These are phyloP conservation scores for Temnothorax rugatulus DNA, from an alignment of 2,888 invertebrate species.

Conservation along the genomic window DNA sequence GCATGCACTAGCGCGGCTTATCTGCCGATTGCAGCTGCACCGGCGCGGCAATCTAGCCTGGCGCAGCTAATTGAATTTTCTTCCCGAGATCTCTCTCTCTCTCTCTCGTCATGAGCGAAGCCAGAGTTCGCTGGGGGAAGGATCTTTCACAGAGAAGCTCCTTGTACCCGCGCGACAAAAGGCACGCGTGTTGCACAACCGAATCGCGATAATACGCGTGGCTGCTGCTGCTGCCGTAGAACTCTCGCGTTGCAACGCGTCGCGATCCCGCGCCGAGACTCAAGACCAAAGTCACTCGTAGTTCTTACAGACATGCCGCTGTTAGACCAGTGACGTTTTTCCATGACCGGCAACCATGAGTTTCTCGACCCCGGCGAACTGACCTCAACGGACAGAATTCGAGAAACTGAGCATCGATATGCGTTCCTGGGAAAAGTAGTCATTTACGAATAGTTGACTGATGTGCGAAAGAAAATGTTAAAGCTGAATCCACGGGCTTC, in stretches of 20 bases:
- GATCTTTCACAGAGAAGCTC: slow-evolving; percentile 75
- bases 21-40: slow-evolving; percentile 74
- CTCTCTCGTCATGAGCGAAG: slow-evolving; percentile 57
- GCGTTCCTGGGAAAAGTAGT: not conserved
- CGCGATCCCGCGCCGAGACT: slow-evolving; percentile 43
- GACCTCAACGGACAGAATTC: slow-evolving; percentile 23
- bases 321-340: slow-evolving; percentile 41
- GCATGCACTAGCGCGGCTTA: slow-evolving; percentile 57
- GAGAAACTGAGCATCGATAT: not conserved
- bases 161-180: slow-evolving; percentile 80
- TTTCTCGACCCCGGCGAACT: slow-evolving; percentile 56
- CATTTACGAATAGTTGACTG: not conserved
- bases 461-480: not conserved
- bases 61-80: slow-evolving; percentile 81
- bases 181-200: slow-evolving; percentile 67
- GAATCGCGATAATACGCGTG: slow-evolving; percentile 76
- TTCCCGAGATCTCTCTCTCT: slow-evolving; percentile 78
- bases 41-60: slow-evolving; percentile 65
- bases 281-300: slow-evolving; percentile 39
- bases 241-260: slow-evolving; percentile 47
- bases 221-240: slow-evolving; percentile 59
- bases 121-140: slow-evolving; percentile 58
- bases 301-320: slow-evolving; percentile 55
- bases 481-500: not conserved
- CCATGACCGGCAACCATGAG: slow-evolving; percentile 6